A percentile compares a stretch with the other conserved stretches of the same genome.
Evolutionary conservation across 2,113 vertebrate species (phyloP).

Genomic region (Zapornia atra): DNA sequence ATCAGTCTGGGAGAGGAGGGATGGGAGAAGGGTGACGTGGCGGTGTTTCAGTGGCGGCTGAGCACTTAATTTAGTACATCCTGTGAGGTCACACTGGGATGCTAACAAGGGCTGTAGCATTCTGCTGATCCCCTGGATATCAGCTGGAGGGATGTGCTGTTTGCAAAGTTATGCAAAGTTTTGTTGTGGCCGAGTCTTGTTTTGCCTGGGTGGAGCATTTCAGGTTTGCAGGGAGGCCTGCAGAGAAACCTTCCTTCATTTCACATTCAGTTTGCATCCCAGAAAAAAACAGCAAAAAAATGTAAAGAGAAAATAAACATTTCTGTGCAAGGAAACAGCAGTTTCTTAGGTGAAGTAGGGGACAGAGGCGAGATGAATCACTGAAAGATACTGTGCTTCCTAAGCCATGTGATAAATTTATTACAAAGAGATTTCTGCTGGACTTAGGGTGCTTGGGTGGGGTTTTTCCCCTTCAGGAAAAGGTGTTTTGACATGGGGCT

Average conservation of each 20-base stretch:
- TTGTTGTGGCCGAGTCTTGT: neutral
- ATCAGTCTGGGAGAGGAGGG: neutral
- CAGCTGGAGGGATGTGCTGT: neutral
- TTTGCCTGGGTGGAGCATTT: neutral
- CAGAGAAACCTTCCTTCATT: neutral
- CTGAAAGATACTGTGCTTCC: neutral
- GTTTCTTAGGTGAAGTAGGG: neutral
- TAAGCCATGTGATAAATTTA: neutral
- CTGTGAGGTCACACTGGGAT: neutral
- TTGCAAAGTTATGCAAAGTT: neutral
- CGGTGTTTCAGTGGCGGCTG: conserved; percentile 6
- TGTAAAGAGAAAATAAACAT: neutral
- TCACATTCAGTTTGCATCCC: neutral
- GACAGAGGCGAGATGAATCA: neutral
- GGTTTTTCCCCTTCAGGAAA: neutral
- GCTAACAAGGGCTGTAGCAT: neutral
- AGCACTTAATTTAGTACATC: conserved; percentile 9
- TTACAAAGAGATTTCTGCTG: neutral
- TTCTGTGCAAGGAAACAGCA: neutral
- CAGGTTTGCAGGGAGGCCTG: neutral
- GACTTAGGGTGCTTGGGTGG: neutral
- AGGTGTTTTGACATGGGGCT: neutral
- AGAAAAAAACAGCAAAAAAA: neutral
- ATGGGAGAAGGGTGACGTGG: conserved; percentile 38
- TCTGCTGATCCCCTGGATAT: neutral